phyloP scores from a whole-genome alignment of 2,888 invertebrate genomes.

The Tyria jacobaeae region DNA sequence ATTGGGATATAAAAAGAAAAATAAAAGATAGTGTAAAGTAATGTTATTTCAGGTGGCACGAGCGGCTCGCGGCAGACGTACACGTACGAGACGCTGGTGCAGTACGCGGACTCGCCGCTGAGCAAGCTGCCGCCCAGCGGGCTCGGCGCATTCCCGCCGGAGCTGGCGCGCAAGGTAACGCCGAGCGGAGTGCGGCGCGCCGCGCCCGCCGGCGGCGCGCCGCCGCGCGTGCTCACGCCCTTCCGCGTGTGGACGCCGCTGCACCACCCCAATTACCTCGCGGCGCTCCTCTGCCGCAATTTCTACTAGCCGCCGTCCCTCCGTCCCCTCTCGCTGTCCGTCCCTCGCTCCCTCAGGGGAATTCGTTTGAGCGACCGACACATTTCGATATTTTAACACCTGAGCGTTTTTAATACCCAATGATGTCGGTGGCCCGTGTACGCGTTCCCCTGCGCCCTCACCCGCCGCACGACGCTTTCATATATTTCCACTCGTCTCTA shows the following conservation, averaged over 20 bases:
- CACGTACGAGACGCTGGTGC: constrained; percentile 85
- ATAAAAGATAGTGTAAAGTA: background rate
- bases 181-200: constrained; percentile 51
- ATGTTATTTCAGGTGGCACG: constrained; percentile 56
- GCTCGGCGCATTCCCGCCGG: constrained; percentile 79
- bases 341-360: no score
- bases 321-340: no score
- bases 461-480: constrained; percentile 23
- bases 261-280: constrained; percentile 80
- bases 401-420: background rate
- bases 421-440: constrained; percentile 20
- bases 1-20: constrained; percentile 6
- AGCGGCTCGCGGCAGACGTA: constrained; percentile 77
- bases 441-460: constrained; percentile 14
- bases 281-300: constrained; percentile 81
- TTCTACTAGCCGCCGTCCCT: constrained; percentile 74
- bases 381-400: constrained; percentile 4
- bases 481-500: constrained; percentile 15
- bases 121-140: constrained; percentile 84
- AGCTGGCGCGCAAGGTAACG: constrained; percentile 85
- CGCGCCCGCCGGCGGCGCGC: constrained; percentile 34
- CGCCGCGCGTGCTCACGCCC: constrained; percentile 48
- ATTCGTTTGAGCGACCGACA: constrained; percentile 9
- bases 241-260: constrained; percentile 64
- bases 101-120: constrained; percentile 85